These are phyloP conservation scores for Aplocera efformata DNA, from an alignment of 2,888 invertebrate genomes.

Conservation along the genomic window DNA sequence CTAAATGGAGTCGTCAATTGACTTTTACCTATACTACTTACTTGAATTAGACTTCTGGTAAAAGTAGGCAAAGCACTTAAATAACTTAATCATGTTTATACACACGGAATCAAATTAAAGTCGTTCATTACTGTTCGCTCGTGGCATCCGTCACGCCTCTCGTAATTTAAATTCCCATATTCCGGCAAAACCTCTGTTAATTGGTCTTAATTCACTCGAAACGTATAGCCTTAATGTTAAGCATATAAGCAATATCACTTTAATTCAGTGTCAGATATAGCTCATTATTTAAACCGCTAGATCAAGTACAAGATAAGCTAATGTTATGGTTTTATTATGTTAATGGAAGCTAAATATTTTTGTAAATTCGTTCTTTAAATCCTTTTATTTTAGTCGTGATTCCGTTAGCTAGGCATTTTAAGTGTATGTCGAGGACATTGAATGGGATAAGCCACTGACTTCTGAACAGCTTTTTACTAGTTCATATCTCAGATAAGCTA, in stretches of 20 bases:
- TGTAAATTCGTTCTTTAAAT: too few relatives aligned
- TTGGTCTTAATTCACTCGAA: slow-evolving; percentile 74
- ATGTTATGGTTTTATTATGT: too few relatives aligned
- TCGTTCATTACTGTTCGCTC: slow-evolving; percentile 62
- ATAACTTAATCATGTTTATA: slow-evolving; percentile 26
- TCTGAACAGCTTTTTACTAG: too few relatives aligned
- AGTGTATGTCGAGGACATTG: too few relatives aligned
- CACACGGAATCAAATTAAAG: slow-evolving; percentile 55
- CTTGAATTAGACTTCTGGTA: not conserved
- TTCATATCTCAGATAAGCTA: too few relatives aligned
- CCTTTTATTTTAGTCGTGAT: too few relatives aligned
- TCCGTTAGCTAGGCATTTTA: too few relatives aligned
- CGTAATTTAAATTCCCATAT: slow-evolving; percentile 71
- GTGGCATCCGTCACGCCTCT: slow-evolving; percentile 63
- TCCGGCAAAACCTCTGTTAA: slow-evolving; percentile 70
- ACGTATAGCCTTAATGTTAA: slow-evolving; percentile 70
- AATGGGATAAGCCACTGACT: too few relatives aligned
- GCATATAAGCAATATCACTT: slow-evolving; percentile 70
- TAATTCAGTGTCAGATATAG: slow-evolving; percentile 46
- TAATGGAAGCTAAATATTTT: too few relatives aligned
- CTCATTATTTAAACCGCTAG: slow-evolving; percentile 9
- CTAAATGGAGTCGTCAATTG: too few relatives aligned
- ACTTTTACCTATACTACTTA: too few relatives aligned
- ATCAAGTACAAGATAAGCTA: too few relatives aligned
- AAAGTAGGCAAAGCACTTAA: slow-evolving; percentile 1